Base-by-base conservation (phyloP, 2,113 vertebrate genomes). In the Natator depressus region DNA sequence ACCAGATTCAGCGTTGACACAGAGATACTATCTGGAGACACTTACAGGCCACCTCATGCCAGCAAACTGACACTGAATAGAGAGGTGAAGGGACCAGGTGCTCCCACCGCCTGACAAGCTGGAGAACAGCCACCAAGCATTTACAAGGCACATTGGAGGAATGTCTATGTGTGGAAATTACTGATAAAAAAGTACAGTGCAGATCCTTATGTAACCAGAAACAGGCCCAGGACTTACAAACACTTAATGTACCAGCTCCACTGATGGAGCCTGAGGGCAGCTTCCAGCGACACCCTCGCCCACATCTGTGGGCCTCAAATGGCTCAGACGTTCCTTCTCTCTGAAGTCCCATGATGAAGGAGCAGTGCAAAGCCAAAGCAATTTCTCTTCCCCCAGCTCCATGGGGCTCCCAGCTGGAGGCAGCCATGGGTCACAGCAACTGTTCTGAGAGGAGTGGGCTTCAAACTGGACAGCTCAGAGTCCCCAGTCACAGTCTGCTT, bases 131-230 rank as follows among this genome's bases (percentile, higher is more conserved):
- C 6, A 65, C 62, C 62, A 35, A 80, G 3, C 65, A 2, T 49
- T 55, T 8, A 81, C 25, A 12, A 53, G 46, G 76, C 78, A 62
- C 47, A 11, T 53, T 53, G 51, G 46, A 55, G 19, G 4, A 29
- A 29, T 47, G 81, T 53, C 17, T 46, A n/a, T 2, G n/a, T 0
- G 0, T 24, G 29, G 79, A 14, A 85, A 54, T 5, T 2, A 22
- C 42, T 0, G 0, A 29, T 35, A 20, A 24, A 0, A 0, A 31
- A 82, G 8, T 2, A 25, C 72, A 1, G 6, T 0, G 27, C 2
- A 79, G 85, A 49, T 24, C 14, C 53, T 5, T 24, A 27, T 46
- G 20, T 31, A 81, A 49, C 2, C 0, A 1, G 5, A 51, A 25
- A 46, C 11, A 50, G 51, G 25, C 2, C 1, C 20, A 46, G 13